A percentile compares a stretch with the other conserved stretches of the same genome.
Conservation (phyloP, 1,140 invertebrate species). For the Lucilia cuprina region DNA sequence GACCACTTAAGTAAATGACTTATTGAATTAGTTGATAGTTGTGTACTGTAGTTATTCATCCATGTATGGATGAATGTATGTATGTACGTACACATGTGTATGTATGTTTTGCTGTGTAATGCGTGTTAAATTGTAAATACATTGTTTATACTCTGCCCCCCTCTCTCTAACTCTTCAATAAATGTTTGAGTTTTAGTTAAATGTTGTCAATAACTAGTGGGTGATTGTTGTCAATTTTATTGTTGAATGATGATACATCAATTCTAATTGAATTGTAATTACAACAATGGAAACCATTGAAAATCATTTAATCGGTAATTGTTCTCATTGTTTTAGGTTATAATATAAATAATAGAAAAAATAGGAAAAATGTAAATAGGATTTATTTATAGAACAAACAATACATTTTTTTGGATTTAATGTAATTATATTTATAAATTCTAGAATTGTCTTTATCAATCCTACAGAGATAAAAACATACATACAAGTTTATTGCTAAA, state of each 20-base stretch:
- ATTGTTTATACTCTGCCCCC: too few species aligned
- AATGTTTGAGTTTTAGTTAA: background rate
- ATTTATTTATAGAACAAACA: too few species aligned
- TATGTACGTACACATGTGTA: background rate
- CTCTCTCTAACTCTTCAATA: background rate
- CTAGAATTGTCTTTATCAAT: too few species aligned
- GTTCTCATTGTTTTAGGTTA: background rate
- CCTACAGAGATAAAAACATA: too few species aligned
- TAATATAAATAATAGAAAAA: too few species aligned
- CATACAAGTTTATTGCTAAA: too few species aligned
- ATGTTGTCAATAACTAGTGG: background rate
- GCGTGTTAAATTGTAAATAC: background rate
- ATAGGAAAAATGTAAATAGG: too few species aligned
- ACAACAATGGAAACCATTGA: background rate
- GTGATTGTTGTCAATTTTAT: background rate
- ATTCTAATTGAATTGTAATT: conserved; percentile 8
- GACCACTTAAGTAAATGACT: conserved; percentile 2
- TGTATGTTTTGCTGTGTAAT: background rate
- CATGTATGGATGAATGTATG: background rate
- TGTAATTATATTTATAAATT: too few species aligned
- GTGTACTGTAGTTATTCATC: background rate
- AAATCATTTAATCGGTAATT: conserved; percentile 15
- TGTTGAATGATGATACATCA: background rate
- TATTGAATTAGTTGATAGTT: conserved; percentile 3
- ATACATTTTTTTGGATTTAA: too few species aligned